A percentile compares a stretch with the other conserved stretches of the same genome.
These are phyloP conservation scores for Mongoloraphidia duomilia DNA, from an alignment of 2,888 invertebrate species.

Conservation along the genomic window DNA sequence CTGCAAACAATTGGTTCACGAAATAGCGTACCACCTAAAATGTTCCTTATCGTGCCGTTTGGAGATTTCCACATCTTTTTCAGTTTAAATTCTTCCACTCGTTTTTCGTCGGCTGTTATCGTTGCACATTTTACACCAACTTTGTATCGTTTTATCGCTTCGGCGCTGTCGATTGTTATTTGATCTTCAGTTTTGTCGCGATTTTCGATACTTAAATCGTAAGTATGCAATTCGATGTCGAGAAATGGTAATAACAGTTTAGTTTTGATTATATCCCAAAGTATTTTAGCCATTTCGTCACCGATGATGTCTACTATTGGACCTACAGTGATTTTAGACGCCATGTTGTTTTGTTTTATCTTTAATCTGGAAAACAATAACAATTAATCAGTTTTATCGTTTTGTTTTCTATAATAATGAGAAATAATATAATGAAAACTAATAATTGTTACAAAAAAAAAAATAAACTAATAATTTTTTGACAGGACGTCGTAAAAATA, in stretches of 20 bases:
- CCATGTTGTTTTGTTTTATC: conserved; percentile 14
- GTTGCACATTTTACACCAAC: conserved; percentile 99
- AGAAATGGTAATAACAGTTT: conserved; percentile 93
- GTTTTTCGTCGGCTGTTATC: conserved; percentile 93
- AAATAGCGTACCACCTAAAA: conserved; percentile 67
- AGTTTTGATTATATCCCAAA: conserved; percentile 96
- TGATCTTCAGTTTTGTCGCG: conserved; percentile 88
- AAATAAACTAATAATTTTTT: no score
- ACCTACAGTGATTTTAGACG: conserved; percentile 62
- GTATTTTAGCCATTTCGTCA: conserved; percentile 95
- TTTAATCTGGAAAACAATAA: no score
- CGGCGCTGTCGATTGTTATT: conserved; percentile 92
- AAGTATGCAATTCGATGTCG: conserved; percentile 86
- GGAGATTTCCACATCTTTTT: conserved; percentile 88
- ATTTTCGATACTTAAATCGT: conserved; percentile 89
- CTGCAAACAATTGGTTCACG: conserved; percentile 79
- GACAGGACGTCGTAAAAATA: no score
- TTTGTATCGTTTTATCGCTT: conserved; percentile 92
- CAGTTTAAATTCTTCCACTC: conserved; percentile 81
- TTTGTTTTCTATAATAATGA: no score
- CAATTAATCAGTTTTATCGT: no score
- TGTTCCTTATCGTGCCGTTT: conserved; percentile 78
- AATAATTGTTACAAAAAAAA: no score
- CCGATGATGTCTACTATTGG: conserved; percentile 85
- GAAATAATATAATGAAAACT: no score